These are phyloP conservation scores for Drosophila orena DNA, from an alignment of 1,140 invertebrate genomes.

Conservation along the genomic window DNA sequence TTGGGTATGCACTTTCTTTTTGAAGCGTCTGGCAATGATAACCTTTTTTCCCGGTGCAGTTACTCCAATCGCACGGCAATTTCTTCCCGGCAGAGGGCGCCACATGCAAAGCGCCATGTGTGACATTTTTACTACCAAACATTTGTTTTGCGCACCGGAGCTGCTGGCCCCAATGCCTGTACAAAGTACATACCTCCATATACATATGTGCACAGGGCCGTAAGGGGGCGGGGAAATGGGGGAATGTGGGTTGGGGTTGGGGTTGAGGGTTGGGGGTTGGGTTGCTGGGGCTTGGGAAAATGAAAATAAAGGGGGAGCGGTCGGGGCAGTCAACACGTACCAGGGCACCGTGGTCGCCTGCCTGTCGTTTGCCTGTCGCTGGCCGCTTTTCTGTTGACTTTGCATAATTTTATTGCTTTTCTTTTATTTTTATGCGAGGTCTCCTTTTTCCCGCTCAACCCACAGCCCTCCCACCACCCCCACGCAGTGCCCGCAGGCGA, in stretches of 20 bases:
- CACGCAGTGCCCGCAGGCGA: conserved; percentile 30
- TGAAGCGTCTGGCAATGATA: no score
- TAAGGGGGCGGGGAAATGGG: neutral
- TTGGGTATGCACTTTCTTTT: no score
- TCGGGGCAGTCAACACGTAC: conserved; percentile 66
- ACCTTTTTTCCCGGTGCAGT: neutral
- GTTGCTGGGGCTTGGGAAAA: neutral
- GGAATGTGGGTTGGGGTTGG: no score
- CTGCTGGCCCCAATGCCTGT: conserved; percentile 2
- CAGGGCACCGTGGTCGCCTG: conserved; percentile 60
- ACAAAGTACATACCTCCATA: neutral
- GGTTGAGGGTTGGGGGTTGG: no score
- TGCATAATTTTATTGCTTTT: conserved; percentile 84
- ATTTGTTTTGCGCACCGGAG: conserved; percentile 74
- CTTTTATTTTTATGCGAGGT: conserved; percentile 78
- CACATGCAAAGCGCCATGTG: conserved; percentile 80
- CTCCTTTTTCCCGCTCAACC: conserved; percentile 37
- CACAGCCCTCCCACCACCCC: neutral
- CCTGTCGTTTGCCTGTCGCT: conserved; percentile 52
- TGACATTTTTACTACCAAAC: conserved; percentile 82
- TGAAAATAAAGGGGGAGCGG: neutral
- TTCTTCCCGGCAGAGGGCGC: conserved; percentile 23
- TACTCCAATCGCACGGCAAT: conserved; percentile 6
- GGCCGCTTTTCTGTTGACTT: conserved; percentile 79
- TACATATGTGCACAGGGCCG: neutral